Evolutionary conservation across 2,113 vertebrate species (phyloP), one percentile per base, ranked within the genome.

Genomic region (Petroica traversi): DNA sequence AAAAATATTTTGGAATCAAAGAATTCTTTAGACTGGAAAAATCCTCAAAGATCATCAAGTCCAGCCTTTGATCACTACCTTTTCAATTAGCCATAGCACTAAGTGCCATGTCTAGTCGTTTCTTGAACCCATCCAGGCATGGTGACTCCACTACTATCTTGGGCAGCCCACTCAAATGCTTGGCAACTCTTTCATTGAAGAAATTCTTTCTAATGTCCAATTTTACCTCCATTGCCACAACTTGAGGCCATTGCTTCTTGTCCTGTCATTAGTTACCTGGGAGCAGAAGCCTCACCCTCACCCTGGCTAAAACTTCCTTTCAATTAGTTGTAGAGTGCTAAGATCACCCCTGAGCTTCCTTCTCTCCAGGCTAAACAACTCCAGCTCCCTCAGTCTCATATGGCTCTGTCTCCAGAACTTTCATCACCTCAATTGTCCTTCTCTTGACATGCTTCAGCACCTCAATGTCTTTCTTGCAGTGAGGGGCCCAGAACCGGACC

Each of bases 101-200:
- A 17, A 1, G 3, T 36, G 4, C 12, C 0, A 0, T 13, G 4
- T 43, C 25, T 25, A 34, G 25, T 29, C 0, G 0, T 41, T 69
- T 69, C 31, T 59, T 43, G 46, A 43, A 17, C 20, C 36, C 6
- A 1, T 31, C 16, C 38, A 31, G 33, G 26, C 20, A 31, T 11
- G 33, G 16, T 36, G 20, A 43, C 24, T 63, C 58, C 10, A 29
- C 9, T 12, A 12, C 12, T 16, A 49, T 31, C 19, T 24, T 59
- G 34, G 11, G 31, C 14, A 59, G 36, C 9, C 34, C 15, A 24
- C 29, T 51, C 23, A 34, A 49, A 7, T 23, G 15, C 14, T 40
- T 68, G 43, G 7, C 24, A 68, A 68, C 6, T 29, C 24, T n/a
- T 69, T 49, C 19, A 40, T 26, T 48, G 23, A 57, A 68, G 52